These are phyloP conservation scores for Chymomyza amoena DNA, from an alignment of 2,888 invertebrate species.

Conservation along the genomic window DNA sequence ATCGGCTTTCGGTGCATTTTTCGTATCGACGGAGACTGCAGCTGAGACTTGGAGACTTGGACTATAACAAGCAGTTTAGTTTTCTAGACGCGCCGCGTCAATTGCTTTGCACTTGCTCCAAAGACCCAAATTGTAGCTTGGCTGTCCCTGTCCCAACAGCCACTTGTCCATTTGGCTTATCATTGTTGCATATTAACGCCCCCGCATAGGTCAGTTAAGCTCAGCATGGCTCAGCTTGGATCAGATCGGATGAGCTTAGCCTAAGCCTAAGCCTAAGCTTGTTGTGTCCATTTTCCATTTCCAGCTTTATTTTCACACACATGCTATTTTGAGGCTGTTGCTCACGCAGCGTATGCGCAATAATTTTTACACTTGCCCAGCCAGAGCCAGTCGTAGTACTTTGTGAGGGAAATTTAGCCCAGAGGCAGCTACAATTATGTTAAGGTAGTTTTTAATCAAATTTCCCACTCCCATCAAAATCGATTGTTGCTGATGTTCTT, in stretches of 20 bases:
- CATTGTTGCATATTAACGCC: conserved; percentile 6
- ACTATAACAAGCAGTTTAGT: neutral
- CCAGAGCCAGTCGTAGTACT: neutral
- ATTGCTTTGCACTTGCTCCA: conserved; percentile 78
- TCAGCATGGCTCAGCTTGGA: neutral
- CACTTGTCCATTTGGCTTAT: neutral
- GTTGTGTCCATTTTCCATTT: neutral
- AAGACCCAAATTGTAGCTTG: conserved; percentile 64
- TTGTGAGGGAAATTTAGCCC: too few relatives aligned
- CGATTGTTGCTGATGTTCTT: neutral
- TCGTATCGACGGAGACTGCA: neutral
- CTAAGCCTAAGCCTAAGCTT: neutral
- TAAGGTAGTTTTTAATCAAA: conserved; percentile 65
- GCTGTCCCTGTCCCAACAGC: neutral
- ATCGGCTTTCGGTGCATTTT: conserved; percentile 27
- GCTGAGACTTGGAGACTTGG: neutral
- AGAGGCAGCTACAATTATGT: conserved; percentile 52
- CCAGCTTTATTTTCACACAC: neutral
- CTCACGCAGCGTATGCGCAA: conserved; percentile 33
- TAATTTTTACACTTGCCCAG: neutral
- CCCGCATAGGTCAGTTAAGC: neutral
- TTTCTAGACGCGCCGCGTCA: conserved; percentile 49
- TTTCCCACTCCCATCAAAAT: conserved; percentile 40
- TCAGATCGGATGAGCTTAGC: too few relatives aligned
- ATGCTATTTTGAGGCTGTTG: too few relatives aligned